phyloP scores from a whole-genome alignment of 2,888 invertebrate species.

The Eupithecia subfuscata region DNA sequence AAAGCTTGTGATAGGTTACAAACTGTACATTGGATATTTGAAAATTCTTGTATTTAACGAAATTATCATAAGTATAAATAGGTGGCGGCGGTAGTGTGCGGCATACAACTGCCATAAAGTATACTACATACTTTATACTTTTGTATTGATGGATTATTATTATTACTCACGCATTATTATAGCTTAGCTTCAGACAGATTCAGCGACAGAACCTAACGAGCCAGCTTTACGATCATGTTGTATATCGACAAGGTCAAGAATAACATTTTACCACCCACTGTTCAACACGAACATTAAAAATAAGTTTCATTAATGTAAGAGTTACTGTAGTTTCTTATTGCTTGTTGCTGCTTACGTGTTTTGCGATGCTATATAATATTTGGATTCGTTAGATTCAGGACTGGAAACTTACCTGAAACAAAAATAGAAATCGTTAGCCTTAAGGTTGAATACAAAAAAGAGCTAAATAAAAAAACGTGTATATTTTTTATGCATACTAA shows the following conservation, averaged over 20 bases:
- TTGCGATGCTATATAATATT: background rate
- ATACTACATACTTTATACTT: no score
- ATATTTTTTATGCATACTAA: no score
- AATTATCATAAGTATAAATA: no score
- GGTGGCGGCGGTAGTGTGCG: no score
- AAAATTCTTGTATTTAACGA: no score
- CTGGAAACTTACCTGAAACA: slow-evolving; percentile 42
- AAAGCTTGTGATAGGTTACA: no score
- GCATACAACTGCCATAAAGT: no score
- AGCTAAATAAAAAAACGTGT: no score
- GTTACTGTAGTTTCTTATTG: background rate
- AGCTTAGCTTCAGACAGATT: background rate
- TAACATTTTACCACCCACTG: slow-evolving; percentile 14
- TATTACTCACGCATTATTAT: no score
- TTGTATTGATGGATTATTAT: background rate
- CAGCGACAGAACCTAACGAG: background rate
- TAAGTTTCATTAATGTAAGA: background rate
- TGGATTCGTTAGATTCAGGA: background rate
- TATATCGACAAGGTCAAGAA: slow-evolving; percentile 12
- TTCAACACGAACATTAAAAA: slow-evolving; percentile 8
- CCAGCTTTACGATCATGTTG: slow-evolving; percentile 3
- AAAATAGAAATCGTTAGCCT: background rate
- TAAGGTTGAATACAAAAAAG: background rate
- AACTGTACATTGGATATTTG: no score
- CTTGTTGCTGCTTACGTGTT: background rate